Evolutionary conservation across 2,113 vertebrate species (phyloP).

Genomic region (Sinocyclocheilus anshuiensis): DNA sequence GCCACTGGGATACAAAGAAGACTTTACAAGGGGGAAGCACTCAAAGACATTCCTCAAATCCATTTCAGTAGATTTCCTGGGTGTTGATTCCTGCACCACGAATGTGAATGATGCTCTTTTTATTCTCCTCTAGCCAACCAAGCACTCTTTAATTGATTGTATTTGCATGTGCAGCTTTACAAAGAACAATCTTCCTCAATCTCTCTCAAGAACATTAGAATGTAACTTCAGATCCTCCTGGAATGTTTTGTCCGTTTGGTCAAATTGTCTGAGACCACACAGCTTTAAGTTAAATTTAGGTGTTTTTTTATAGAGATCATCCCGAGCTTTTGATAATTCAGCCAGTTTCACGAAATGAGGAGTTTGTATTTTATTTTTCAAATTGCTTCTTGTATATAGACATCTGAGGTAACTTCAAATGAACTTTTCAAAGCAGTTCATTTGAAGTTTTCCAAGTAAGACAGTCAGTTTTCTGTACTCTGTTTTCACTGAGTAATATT

Average conservation of each 20-base stretch:
- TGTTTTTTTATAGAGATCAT: no score
- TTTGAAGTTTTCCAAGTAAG: not conserved
- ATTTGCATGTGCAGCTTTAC: not conserved
- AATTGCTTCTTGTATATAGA: no score
- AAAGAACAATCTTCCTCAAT: not conserved
- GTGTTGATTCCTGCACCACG: slow-evolving; percentile 10
- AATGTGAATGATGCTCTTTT: slow-evolving; percentile 13
- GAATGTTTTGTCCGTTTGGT: no score
- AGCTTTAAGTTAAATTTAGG: not conserved
- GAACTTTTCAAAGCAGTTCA: not conserved
- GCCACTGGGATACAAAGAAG: slow-evolving; percentile 65
- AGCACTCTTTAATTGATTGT: not conserved
- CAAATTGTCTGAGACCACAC: not conserved
- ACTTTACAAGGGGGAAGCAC: slow-evolving; percentile 75
- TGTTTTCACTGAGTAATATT: not conserved
- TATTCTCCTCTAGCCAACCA: not conserved
- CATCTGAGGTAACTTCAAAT: not conserved
- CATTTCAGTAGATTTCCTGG: slow-evolving; percentile 54
- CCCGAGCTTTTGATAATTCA: not conserved
- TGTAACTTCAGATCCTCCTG: not conserved
- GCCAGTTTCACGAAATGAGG: not conserved
- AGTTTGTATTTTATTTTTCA: not conserved
- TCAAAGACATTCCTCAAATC: slow-evolving; percentile 70
- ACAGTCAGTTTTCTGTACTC: not conserved
- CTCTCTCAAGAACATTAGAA: not conserved